These are phyloP conservation scores for Drosophila antonietae DNA, from an alignment of 2,888 invertebrate genomes.

Conservation along the genomic window DNA sequence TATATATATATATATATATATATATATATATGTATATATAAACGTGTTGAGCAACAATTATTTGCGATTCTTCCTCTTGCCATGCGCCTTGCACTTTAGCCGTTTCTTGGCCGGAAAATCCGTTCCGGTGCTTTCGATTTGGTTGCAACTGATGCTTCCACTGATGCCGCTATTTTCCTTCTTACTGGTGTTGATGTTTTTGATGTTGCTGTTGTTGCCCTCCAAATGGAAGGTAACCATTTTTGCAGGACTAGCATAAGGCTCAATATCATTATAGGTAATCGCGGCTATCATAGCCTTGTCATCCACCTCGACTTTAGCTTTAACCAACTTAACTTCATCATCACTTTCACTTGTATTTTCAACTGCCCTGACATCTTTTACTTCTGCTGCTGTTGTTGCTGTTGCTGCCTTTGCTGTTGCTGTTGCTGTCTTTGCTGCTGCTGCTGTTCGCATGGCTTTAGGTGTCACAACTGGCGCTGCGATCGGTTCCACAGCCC, in stretches of 20 bases:
- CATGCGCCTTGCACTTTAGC: constrained; percentile 14
- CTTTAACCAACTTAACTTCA: neutral
- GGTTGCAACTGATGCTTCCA: neutral
- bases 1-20: neutral
- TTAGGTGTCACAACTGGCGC: neutral
- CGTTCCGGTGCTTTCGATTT: neutral
- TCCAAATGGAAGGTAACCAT: constrained; percentile 17
- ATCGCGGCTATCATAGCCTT: constrained; percentile 14
- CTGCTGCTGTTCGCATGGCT: neutral
- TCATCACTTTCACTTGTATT: neutral
- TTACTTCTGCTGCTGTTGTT: neutral
- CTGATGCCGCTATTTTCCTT: neutral
- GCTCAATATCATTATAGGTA: constrained; percentile 40
- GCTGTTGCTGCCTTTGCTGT: neutral
- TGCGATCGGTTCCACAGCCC: neutral
- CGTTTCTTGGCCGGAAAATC: constrained; percentile 1
- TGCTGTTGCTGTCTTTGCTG: neutral
- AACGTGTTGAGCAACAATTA: constrained; percentile 2
- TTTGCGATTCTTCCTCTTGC: constrained; percentile 36
- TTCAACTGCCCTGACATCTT: neutral
- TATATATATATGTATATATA: neutral
- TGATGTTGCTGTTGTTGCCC: neutral
- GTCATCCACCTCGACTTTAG: neutral
- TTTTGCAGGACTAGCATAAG: neutral
- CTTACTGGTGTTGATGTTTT: neutral